Evolutionary conservation across 2,797 vertebrate genomes (phyloP).

Genomic region (Acanthiza pusilla): DNA sequence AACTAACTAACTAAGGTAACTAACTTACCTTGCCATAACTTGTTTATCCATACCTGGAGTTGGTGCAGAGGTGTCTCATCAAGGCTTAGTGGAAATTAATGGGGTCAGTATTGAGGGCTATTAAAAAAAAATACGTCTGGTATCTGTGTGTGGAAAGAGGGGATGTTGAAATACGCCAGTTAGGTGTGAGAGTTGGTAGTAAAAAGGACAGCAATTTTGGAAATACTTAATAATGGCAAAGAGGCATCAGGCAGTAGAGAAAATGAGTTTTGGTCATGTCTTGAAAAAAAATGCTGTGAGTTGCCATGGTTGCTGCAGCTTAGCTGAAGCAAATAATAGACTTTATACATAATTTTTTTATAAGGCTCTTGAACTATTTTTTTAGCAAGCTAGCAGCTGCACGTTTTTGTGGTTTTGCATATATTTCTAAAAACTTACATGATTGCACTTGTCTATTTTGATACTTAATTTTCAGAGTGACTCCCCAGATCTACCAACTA

Average conservation of each 20-base stretch:
- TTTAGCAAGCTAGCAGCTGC: neutral
- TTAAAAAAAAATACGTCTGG: neutral
- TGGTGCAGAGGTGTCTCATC: neutral
- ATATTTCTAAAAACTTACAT: neutral
- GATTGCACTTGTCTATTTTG: neutral
- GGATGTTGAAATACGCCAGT: neutral
- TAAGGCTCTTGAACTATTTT: neutral
- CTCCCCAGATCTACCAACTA: neutral
- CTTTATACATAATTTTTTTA: neutral
- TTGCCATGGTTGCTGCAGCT: conserved; percentile 32
- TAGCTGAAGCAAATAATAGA: neutral
- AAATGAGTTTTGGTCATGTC: neutral
- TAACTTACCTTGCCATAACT: neutral
- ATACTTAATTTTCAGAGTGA: neutral
- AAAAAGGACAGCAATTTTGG: neutral
- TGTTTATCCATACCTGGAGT: neutral
- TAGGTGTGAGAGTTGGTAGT: neutral
- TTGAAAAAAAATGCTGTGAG: neutral
- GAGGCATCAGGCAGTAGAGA: neutral
- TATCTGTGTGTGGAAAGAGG: neutral
- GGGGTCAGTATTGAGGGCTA: neutral
- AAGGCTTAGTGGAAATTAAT: neutral
- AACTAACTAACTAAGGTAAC: too few species aligned
- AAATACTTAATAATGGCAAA: neutral
- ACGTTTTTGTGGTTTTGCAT: neutral